Evolutionary conservation across 1,140 invertebrate species (phyloP).

Genomic region (Drosophila watanabei): DNA sequence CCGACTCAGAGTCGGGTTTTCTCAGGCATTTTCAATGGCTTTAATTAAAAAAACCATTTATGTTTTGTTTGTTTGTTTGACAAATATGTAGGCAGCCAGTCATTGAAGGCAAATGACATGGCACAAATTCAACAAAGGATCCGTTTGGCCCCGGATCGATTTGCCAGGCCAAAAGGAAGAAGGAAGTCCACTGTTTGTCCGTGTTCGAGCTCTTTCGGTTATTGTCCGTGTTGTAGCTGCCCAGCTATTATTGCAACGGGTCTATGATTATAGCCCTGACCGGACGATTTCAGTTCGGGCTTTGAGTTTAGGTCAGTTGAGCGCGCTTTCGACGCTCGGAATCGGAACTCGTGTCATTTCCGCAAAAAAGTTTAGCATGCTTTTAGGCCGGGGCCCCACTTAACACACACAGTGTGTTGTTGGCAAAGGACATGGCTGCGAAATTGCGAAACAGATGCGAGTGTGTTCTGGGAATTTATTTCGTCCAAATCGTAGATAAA

Average conservation of each 20-base stretch:
- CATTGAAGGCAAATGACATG: constrained; percentile 20
- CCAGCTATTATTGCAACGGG: constrained; percentile 38
- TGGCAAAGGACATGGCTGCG: constrained; percentile 23
- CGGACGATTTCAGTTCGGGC: constrained; percentile 12
- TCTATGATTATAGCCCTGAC: constrained; percentile 46
- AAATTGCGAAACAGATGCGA: constrained; percentile 49
- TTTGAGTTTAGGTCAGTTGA: constrained; percentile 35
- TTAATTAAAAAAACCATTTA: constrained; percentile 54
- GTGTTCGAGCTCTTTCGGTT: constrained; percentile 13
- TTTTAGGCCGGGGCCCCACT: constrained; percentile 73
- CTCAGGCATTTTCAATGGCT: constrained; percentile 41
- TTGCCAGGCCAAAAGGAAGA: constrained; percentile 18
- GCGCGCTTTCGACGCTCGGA: constrained; percentile 49
- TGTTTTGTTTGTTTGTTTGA: constrained; percentile 22
- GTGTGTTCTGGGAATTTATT: constrained; percentile 47
- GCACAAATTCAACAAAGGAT: constrained; percentile 29
- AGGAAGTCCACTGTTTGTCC: constrained; percentile 42
- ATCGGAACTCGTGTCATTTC: constrained; percentile 81
- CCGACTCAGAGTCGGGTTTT: background rate
- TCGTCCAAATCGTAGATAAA: constrained; percentile 28
- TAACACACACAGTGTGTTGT: constrained; percentile 60
- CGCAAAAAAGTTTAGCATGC: constrained; percentile 77
- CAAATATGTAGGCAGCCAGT: constrained; percentile 29
- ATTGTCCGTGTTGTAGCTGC: constrained; percentile 40
- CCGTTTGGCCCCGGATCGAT: constrained; percentile 28